Evolutionary conservation across 2,113 vertebrate genomes (phyloP).

Genomic region (Dipodomys merriami): DNA sequence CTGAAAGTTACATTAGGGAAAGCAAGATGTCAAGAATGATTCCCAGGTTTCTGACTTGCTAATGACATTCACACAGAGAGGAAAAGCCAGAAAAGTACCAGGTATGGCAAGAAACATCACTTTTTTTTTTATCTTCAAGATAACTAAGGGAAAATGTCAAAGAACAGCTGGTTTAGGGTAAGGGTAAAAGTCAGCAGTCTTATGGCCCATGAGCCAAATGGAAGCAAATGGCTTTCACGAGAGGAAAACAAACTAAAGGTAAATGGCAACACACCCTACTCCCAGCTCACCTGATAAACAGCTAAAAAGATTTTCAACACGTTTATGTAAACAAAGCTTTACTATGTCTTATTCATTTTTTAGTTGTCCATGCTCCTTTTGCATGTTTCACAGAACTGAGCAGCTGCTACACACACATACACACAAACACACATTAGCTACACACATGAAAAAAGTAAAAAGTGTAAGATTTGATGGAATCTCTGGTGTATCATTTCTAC

Average conservation of each 20-base stretch:
- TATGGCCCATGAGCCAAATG: neutral
- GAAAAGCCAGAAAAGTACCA: slow-evolving; percentile 21
- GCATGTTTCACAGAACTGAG: neutral
- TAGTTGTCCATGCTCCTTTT: neutral
- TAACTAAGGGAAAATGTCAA: neutral
- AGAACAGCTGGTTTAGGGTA: neutral
- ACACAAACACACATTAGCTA: neutral
- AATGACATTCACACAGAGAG: neutral
- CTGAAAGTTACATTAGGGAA: neutral
- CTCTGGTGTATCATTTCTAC: neutral
- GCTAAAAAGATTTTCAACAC: neutral
- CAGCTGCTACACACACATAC: neutral
- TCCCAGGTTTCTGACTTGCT: neutral
- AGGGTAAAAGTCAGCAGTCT: too few relatives aligned
- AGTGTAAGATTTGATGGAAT: neutral
- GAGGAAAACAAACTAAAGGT: neutral
- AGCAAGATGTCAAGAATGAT: neutral
- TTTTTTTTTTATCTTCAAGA: neutral
- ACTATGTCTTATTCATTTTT: neutral
- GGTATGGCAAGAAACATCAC: neutral
- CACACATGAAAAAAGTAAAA: neutral
- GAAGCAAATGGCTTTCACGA: neutral
- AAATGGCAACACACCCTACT: neutral
- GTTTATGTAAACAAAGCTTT: slow-evolving; percentile 30
- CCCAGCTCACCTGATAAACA: neutral